These are phyloP conservation scores for Idaea dimidiata DNA, from an alignment of 2,888 invertebrate genomes.

Conservation along the genomic window DNA sequence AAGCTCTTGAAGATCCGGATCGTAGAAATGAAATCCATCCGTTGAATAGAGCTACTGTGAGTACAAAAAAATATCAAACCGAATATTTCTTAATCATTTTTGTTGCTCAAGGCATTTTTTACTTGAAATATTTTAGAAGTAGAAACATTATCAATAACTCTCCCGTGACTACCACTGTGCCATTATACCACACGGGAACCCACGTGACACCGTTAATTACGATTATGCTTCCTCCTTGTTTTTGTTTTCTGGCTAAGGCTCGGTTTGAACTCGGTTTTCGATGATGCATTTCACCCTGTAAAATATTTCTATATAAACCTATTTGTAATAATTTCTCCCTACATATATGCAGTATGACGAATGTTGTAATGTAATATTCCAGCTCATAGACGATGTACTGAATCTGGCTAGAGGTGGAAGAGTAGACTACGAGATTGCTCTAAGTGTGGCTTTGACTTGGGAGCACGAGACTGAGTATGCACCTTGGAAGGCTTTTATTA, in stretches of 20 bases:
- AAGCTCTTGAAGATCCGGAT: slow-evolving; percentile 77
- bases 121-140: no score
- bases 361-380: slow-evolving; percentile 38
- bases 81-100: no score
- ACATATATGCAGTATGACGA: not conserved
- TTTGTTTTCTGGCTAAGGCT: no score
- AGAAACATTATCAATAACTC: no score
- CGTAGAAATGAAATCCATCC: slow-evolving; percentile 81
- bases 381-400: slow-evolving; percentile 89
- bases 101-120: no score
- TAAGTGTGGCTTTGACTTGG: slow-evolving; percentile 86
- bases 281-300: no score
- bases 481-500: slow-evolving; percentile 83
- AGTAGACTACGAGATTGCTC: slow-evolving; percentile 83
- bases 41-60: slow-evolving; percentile 84
- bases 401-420: slow-evolving; percentile 84
- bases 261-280: no score
- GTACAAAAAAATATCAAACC: slow-evolving; percentile 29
- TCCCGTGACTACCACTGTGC: no score
- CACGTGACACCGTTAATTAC: no score
- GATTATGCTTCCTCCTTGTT: no score
- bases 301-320: not conserved
- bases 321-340: not conserved
- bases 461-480: slow-evolving; percentile 86
- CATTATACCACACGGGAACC: no score